Evolutionary conservation across 1,140 invertebrate species (phyloP), one percentile per base, ranked within the genome.

Genomic region (Pseudachorutes palmiensis): DNA sequence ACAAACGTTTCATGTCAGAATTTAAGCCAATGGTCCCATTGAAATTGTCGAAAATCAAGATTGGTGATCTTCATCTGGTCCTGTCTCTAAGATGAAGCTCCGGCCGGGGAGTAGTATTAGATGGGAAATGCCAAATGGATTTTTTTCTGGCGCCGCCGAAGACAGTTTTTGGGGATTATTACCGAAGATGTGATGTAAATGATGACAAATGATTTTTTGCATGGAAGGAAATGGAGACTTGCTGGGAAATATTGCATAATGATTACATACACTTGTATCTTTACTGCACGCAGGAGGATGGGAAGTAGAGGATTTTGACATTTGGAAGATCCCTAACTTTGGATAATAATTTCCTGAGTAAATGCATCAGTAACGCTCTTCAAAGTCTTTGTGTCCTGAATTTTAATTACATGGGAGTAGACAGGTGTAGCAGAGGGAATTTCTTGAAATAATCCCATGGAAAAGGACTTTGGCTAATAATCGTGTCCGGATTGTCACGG

Each of bases 381-480:
- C n/a, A n/a, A n/a, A n/a, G n/a, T n/a, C n/a, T n/a, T n/a, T n/a
- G n/a, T n/a, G n/a, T n/a, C n/a, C n/a, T n/a, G n/a, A 14, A 55
- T 55, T 55, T 55, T 55, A 55, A 55, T 55, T 55, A 26, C 12
- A 55, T n/a, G n/a, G n/a, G n/a, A n/a, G n/a, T n/a, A n/a, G n/a
- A n/a, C n/a, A n/a, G n/a, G n/a, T n/a, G n/a, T n/a, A n/a, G n/a
- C n/a, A n/a, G n/a, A n/a, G n/a, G n/a, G n/a, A n/a, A n/a, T n/a
- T n/a, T n/a, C n/a, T n/a, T n/a, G n/a, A n/a, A n/a, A n/a, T n/a
- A n/a, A n/a, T n/a, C n/a, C n/a, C n/a, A n/a, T n/a, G n/a, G n/a
- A n/a, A n/a, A n/a, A n/a, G n/a, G n/a, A n/a, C n/a, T n/a, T n/a
- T n/a, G n/a, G n/a, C n/a, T n/a, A n/a, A n/a, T 45, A 45, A 45